Percentiles rank a stretch among this genome's conserved stretches.
Conservation (phyloP, 1,140 invertebrate genomes). For the Anastatus disparis region DNA sequence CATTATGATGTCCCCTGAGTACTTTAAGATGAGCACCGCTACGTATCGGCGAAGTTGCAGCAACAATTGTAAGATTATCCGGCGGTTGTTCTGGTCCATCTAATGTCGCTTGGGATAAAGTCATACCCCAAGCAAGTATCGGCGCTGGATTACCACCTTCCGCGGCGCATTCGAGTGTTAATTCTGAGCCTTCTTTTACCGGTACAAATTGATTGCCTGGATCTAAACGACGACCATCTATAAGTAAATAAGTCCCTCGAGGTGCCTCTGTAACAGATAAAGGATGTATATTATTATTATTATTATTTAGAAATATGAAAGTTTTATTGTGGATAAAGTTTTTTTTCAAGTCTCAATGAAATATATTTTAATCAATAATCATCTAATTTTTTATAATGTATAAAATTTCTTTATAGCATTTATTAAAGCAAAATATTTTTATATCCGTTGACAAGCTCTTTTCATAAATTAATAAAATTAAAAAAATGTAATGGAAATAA, state of each 20-base stretch:
- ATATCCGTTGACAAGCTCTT: no score
- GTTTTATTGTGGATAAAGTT: no score
- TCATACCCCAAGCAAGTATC: constrained; percentile 77
- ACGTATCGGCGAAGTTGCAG: constrained; percentile 67
- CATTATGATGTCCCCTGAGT: constrained; percentile 79
- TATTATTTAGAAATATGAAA: no score
- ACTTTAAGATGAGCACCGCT: constrained; percentile 76
- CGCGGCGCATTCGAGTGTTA: constrained; percentile 83
- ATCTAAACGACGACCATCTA: constrained; percentile 82
- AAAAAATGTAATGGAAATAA: no score
- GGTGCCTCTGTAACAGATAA: constrained; percentile 79
- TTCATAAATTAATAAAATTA: no score
- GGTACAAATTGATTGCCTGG: constrained; percentile 86
- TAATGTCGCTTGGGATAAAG: constrained; percentile 68
- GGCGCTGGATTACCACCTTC: constrained; percentile 85
- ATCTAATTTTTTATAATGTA: no score
- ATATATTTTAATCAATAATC: no score
- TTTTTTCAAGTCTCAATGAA: no score
- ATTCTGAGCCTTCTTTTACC: constrained; percentile 81
- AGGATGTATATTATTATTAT: no score
- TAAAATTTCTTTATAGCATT: no score
- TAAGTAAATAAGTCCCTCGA: constrained; percentile 80
- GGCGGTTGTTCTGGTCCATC: constrained; percentile 69
- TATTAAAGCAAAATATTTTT: no score
- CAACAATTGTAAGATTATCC: constrained; percentile 62